Evolutionary conservation across 92 coral and sea anemone species (phyloP), one percentile per base, ranked within the genome.

Genomic region (Montipora capitata): DNA sequence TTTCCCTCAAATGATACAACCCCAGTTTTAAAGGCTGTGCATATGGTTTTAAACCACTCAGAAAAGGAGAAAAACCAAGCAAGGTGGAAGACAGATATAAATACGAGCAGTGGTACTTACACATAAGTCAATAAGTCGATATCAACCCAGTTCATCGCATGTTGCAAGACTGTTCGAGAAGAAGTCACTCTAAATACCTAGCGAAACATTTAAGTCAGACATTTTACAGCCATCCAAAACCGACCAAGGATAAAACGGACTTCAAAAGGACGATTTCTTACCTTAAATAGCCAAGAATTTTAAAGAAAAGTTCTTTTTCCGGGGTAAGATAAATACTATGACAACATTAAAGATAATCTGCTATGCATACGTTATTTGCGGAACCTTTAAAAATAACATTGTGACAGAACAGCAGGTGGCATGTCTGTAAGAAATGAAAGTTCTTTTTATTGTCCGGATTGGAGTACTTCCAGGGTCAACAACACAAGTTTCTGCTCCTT

Each of bases 331-430:
- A 43, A 72, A 72, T 13, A n/a, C 12, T 14, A 16, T n/a, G 77
- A 39, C 52, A 40, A 54, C 51, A 39, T 43, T 58, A 61, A 45
- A 44, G 43, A 15, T 49, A 72, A 91, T 91, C 91, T 74, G 74
- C 7, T 86, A 91, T 91, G 87, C 94, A 91, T 81, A 91, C 94
- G 94, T 91, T 64, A 91, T 91, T 74, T 63, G 51, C 40, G 56
- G 87, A 76, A 72, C 78, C 80, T 82, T 79, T 59, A 78, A 69
- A 27, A 56, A n/a, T 56, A 77, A 71, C 74, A 41, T 71, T 59
- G 58, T 82, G 87, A 72, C 87, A 72, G 79, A 72, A 12, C 48
- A 78, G 45, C 90, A 86, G 90, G 90, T 86, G 90, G 87, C 74
- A 27, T 82, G 7, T 40, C 11, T 71, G 40, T 20, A 54, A 20